Evolutionary conservation across 2,113 vertebrate species (phyloP).

Genomic region (Aplodontia rufa): DNA sequence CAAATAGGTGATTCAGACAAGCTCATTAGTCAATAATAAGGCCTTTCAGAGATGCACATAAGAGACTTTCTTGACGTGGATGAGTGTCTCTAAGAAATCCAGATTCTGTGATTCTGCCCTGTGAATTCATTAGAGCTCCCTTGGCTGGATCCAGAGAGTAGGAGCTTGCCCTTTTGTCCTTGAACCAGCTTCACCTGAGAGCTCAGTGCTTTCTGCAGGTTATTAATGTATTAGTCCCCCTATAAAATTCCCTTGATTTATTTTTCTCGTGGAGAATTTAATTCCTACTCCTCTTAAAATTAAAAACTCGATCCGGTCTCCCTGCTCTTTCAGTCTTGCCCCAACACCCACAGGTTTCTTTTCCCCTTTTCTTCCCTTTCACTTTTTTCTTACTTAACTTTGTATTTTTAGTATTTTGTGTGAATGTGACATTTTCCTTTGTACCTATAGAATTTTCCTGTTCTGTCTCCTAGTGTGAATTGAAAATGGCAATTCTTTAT

Average conservation of each 20-base stretch:
- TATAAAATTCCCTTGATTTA: constrained; percentile 71
- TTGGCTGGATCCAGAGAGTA: background rate
- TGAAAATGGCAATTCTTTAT: constrained; percentile 55
- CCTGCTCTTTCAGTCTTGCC: background rate
- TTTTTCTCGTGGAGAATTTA: constrained; percentile 68
- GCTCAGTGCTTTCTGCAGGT: constrained; percentile 54
- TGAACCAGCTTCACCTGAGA: constrained; percentile 67
- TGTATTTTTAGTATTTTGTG: constrained; percentile 67
- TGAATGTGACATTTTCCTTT: constrained; percentile 73
- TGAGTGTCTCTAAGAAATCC: constrained; percentile 31
- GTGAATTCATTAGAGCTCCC: constrained; percentile 66
- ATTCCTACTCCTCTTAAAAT: constrained; percentile 64
- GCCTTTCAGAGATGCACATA: constrained; percentile 58
- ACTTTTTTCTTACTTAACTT: constrained; percentile 46
- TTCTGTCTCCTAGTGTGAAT: constrained; percentile 48
- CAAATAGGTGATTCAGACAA: constrained; percentile 77
- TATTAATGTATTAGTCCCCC: constrained; percentile 63
- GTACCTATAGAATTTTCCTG: constrained; percentile 51
- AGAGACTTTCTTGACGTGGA: constrained; percentile 12
- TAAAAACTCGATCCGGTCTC: constrained; percentile 60
- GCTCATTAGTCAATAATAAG: constrained; percentile 79
- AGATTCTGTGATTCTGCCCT: constrained; percentile 22
- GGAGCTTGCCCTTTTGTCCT: constrained; percentile 63
- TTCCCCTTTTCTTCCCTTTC: background rate
- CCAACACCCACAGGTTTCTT: background rate